Base-by-base conservation (phyloP, 2,888 invertebrate species). In the Malthinus flaveolus region DNA sequence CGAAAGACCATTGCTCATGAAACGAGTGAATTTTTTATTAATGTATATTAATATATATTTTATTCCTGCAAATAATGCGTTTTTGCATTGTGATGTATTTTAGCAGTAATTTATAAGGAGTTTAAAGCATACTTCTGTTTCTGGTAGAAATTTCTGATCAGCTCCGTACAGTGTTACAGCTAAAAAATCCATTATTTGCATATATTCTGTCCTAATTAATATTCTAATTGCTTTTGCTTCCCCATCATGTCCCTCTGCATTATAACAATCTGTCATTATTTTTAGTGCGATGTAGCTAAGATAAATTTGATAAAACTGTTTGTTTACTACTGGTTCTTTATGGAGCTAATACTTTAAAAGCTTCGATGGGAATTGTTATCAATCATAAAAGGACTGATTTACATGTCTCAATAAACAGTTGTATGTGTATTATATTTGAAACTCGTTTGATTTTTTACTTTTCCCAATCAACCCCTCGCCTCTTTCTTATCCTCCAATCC, bases 21-120 rank as follows among this genome's bases (percentile, higher is more conserved):
- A 74, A 69, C 71, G 75, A 75, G 75, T 74, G 73, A 72, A 69
- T 75, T 75, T 72, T 69, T 75, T 73, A 73, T 72, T 74, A 76
- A 72, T 78, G 77, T 79, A 78, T 77, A 77, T 77, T 79, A 82
- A 86, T 85, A 84, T 87, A 87, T 87, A 86, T 87, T 87, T 87
- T 87, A 87, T 87, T 87, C 84, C 86, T 85, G 86, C 86, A 86
- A 84, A 86, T 61, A 61, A 61, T 86, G 86, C 87, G 86, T 86
- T 87, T 42, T 88, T 87, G 87, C 87, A 87, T 87, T 82, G 83
- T 84, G 83, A 83, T 83, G 81, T 83, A 79, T 80, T 80, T 80
- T 80, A 80, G 80, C 80, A 73, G 79, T 79, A 79, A 79, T 78
- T 75, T 78, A 42, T 42, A 77, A 76, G 75, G 75, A 77, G 77